Conservation (phyloP, 2,797 vertebrate species). For the Glossophaga mutica region DNA sequence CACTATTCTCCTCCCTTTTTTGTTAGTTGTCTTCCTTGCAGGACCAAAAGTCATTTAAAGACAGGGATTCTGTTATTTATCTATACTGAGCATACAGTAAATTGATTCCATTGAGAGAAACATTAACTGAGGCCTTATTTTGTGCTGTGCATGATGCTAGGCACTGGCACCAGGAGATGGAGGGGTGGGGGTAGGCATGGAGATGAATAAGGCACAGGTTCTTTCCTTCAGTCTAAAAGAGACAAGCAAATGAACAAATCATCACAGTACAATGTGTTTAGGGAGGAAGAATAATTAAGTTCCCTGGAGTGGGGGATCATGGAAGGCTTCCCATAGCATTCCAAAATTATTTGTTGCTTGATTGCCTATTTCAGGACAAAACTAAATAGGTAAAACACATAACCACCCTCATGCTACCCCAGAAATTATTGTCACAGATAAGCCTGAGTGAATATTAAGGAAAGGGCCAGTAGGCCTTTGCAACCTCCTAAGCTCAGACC, state of each 20-base stretch:
- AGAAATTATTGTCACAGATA: not conserved
- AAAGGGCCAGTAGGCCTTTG: not conserved
- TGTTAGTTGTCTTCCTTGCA: not conserved
- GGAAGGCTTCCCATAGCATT: not conserved
- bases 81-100: not conserved
- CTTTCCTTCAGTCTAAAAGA: not conserved
- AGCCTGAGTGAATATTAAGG: not conserved
- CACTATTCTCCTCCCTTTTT: not conserved
- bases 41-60: not conserved
- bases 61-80: not conserved
- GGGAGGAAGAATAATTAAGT: not conserved
- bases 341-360: not conserved
- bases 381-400: not conserved
- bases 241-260: not conserved
- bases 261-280: not conserved
- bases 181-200: not conserved
- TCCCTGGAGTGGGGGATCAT: not conserved
- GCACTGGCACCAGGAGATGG: not conserved
- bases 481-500: not conserved
- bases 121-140: not conserved
- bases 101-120: not conserved
- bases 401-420: not conserved
- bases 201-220: not conserved
- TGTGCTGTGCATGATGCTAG: not conserved
- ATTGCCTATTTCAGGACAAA: not conserved